These are phyloP conservation scores for Promerops cafer DNA, from an alignment of 2,113 vertebrate genomes.

Conservation along the genomic window DNA sequence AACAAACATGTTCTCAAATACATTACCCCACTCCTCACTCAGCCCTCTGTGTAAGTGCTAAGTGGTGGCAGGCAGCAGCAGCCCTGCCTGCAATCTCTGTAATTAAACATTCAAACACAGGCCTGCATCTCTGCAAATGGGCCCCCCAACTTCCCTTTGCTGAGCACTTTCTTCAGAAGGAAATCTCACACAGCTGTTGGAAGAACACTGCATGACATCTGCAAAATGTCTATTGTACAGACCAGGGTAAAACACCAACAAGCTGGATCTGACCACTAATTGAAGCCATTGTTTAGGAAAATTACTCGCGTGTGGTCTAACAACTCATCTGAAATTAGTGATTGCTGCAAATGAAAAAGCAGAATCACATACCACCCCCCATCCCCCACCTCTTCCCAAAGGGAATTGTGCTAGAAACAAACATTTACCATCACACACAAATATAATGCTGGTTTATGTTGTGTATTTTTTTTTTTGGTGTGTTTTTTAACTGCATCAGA, in stretches of 20 bases:
- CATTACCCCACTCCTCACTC: conserved; percentile 33
- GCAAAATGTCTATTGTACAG: conserved; percentile 65
- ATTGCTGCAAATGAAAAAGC: conserved; percentile 63
- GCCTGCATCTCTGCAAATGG: conserved; percentile 42
- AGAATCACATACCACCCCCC: conserved; percentile 11
- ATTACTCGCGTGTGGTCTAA: conserved; percentile 65
- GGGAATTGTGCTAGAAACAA: conserved; percentile 28
- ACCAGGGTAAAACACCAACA: conserved; percentile 62
- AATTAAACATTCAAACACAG: conserved; percentile 65
- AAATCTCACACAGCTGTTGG: conserved; percentile 65
- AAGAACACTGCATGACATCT: conserved; percentile 59
- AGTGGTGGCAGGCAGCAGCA: conserved; percentile 47
- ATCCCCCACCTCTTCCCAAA: conserved; percentile 4
- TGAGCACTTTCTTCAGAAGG: conserved; percentile 64
- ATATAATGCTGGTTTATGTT: neutral
- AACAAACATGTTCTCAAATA: conserved; percentile 53
- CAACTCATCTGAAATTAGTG: conserved; percentile 63
- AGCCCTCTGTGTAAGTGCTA: conserved; percentile 47
- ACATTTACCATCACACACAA: conserved; percentile 19
- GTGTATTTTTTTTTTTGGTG: neutral
- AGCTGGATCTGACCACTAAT: conserved; percentile 65
- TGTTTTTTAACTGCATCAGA: neutral
- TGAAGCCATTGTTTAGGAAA: conserved; percentile 69
- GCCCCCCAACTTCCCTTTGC: conserved; percentile 54
- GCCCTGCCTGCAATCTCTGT: conserved; percentile 40